Conservation (phyloP, 2,797 vertebrate species). For the Ceyx erithaca region DNA sequence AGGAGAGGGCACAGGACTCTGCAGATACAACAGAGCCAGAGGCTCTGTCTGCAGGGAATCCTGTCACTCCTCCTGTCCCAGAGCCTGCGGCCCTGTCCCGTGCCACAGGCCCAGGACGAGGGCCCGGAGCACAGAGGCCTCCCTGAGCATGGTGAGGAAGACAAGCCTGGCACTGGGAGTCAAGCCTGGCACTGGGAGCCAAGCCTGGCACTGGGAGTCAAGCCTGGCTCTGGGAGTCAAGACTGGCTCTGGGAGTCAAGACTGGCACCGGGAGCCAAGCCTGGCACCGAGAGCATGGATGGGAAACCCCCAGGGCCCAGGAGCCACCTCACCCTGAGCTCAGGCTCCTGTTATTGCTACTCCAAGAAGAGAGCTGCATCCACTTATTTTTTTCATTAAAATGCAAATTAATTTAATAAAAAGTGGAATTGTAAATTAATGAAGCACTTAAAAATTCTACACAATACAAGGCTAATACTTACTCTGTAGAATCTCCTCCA, state of each 20-base stretch:
- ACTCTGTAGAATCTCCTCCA: constrained; percentile 34
- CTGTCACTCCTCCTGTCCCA: not conserved
- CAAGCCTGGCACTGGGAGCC: not conserved
- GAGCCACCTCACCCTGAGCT: not conserved
- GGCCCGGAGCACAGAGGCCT: rapidly evolving
- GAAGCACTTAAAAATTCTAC: constrained; percentile 65
- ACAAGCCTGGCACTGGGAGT: not conserved
- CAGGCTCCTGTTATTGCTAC: not conserved
- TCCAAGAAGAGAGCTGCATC: constrained; percentile 42
- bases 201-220: no score
- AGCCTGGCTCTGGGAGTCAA: not conserved
- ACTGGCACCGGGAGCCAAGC: not conserved
- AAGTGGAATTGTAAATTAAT: constrained; percentile 74
- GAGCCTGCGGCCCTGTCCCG: not conserved
- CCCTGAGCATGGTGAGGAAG: not conserved
- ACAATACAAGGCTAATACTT: constrained; percentile 49
- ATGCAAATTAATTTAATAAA: constrained; percentile 80
- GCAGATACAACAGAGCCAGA: no score
- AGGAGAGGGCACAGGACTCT: no score
- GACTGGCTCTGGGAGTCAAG: no score
- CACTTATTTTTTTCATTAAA: constrained; percentile 75
- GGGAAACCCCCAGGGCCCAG: not conserved
- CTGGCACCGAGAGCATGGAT: rapidly evolving
- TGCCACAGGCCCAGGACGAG: rapidly evolving
- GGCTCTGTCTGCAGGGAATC: rapidly evolving